phyloP scores from a whole-genome alignment of 2,797 vertebrate genomes.

The Oophaga sylvatica region DNA sequence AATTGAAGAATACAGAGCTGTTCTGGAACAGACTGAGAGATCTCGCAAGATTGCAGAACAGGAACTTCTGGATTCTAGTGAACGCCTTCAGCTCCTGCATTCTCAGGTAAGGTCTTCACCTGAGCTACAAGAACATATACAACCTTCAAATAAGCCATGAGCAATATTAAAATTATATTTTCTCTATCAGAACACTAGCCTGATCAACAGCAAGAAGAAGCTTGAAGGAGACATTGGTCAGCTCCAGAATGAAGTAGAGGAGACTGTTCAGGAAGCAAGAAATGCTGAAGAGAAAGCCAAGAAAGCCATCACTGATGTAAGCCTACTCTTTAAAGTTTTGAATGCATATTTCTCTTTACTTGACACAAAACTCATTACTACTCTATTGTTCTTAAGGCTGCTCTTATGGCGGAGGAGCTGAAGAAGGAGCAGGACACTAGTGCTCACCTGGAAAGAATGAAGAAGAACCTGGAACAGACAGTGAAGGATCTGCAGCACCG shows the following conservation, averaged over 20 bases:
- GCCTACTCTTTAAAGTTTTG: neutral
- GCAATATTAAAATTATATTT: neutral
- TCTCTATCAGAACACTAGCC: constrained; percentile 52
- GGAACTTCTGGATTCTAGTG: constrained; percentile 77
- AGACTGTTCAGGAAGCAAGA: constrained; percentile 56
- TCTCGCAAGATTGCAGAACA: constrained; percentile 76
- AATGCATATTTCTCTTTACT: neutral
- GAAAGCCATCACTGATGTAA: constrained; percentile 63
- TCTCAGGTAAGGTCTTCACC: constrained; percentile 70
- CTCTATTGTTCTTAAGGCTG: constrained; percentile 71
- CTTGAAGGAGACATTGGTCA: constrained; percentile 61
- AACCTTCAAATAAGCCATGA: neutral
- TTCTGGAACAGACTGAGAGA: constrained; percentile 76
- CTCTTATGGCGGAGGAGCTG: constrained; percentile 75
- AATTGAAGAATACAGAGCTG: constrained; percentile 72
- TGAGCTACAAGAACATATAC: neutral
- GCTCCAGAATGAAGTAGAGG: constrained; percentile 60
- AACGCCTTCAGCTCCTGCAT: constrained; percentile 76
- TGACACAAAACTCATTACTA: neutral
- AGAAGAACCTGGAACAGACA: constrained; percentile 79
- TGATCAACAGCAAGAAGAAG: constrained; percentile 60
- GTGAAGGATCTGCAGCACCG: constrained; percentile 85
- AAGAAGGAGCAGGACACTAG: constrained; percentile 45
- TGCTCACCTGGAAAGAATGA: constrained; percentile 70
- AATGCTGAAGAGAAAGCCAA: constrained; percentile 64